phyloP scores from a whole-genome alignment of 2,888 invertebrate species.

The Brachyopa scutellaris region DNA sequence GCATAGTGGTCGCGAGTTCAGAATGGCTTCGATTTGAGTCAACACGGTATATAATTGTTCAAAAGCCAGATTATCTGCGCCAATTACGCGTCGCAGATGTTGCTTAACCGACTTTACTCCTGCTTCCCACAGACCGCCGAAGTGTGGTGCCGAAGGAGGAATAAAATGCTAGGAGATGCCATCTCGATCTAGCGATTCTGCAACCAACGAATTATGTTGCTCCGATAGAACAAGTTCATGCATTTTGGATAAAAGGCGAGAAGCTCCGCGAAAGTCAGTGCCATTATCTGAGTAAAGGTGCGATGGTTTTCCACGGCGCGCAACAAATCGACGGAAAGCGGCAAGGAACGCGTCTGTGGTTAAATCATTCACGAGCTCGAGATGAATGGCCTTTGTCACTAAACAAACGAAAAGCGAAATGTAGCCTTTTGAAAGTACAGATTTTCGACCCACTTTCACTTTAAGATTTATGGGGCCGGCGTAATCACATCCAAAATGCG shows the following conservation, averaged over 20 bases:
- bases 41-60: no score
- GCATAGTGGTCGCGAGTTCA: neutral
- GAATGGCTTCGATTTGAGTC: neutral
- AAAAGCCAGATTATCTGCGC: neutral
- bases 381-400: no score
- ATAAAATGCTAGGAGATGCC: neutral
- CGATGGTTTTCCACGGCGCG: neutral
- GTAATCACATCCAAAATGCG: neutral
- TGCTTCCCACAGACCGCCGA: no score
- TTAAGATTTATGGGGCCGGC: neutral
- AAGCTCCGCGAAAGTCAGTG: neutral
- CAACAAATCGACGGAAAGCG: no score
- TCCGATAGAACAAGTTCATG: neutral
- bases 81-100: neutral
- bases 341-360: no score
- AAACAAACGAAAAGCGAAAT: no score
- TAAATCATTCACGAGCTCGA: no score
- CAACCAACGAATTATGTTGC: neutral
- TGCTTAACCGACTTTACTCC: neutral
- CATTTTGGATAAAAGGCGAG: neutral
- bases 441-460: neutral
- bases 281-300: neutral
- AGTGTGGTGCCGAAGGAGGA: no score
- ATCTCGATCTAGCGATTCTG: neutral
- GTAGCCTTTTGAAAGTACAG: no score